These are phyloP conservation scores for Piscicola geometra DNA, from an alignment of 2,888 invertebrate species.

Conservation along the genomic window DNA sequence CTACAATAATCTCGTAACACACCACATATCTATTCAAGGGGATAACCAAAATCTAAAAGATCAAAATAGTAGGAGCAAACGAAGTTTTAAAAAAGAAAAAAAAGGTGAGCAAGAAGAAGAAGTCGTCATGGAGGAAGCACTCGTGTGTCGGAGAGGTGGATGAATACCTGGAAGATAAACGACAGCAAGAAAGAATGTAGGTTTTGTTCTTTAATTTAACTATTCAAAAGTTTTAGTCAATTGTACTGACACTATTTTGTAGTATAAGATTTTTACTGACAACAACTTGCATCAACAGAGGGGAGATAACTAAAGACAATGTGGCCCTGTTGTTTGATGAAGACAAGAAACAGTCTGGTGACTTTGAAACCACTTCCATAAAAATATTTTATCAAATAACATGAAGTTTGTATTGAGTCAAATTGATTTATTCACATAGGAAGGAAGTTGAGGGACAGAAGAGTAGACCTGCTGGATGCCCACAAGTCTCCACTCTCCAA, in stretches of 20 bases:
- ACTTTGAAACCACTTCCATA: no score
- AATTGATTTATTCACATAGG: no score
- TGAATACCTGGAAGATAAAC: conserved; percentile 19
- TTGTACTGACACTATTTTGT: not conserved
- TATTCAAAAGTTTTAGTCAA: no score
- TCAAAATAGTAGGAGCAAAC: no score
- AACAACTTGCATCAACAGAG: no score
- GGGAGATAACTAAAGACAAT: not conserved
- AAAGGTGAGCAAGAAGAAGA: conserved; percentile 28
- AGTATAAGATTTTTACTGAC: no score
- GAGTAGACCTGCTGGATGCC: not conserved
- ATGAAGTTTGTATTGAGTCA: no score
- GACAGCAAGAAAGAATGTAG: conserved; percentile 22
- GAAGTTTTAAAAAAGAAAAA: conserved; percentile 16
- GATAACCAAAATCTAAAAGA: no score
- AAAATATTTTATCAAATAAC: no score
- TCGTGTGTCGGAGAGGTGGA: conserved; percentile 10
- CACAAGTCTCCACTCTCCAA: not conserved
- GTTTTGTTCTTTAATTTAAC: not conserved
- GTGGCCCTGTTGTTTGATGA: not conserved
- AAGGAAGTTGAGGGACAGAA: not conserved
- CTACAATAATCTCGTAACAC: no score
- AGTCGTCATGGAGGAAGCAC: conserved; percentile 31
- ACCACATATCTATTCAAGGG: no score
- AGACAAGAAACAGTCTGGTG: not conserved